Evolutionary conservation across 2,888 invertebrate genomes (phyloP).

Genomic region (Pyrgus malvae): DNA sequence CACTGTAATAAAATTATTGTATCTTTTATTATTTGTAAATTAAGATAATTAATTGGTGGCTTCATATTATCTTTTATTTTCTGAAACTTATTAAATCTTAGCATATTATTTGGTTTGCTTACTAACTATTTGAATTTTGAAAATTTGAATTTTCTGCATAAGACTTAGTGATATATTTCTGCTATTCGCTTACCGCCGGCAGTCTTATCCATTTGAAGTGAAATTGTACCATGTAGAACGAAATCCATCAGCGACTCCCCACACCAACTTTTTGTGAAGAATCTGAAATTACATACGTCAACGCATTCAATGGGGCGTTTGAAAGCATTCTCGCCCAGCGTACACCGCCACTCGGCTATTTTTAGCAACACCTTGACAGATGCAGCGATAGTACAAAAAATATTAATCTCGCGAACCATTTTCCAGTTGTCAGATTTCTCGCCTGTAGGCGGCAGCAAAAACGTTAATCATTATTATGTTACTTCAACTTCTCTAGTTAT

Average conservation of each 20-base stretch:
- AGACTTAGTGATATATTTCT: too few species aligned
- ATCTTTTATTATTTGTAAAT: too few species aligned
- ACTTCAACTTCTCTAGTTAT: slow-evolving; percentile 7
- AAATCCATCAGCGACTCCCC: slow-evolving; percentile 32
- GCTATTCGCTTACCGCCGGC: neutral
- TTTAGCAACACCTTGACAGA: slow-evolving; percentile 43
- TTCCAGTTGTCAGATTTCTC: slow-evolving; percentile 41
- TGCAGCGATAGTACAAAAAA: slow-evolving; percentile 31
- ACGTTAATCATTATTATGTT: slow-evolving; percentile 6
- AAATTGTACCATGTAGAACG: slow-evolving; percentile 6
- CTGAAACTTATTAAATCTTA: too few species aligned
- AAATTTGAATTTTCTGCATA: too few species aligned
- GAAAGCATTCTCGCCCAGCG: slow-evolving; percentile 61
- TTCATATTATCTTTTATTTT: too few species aligned
- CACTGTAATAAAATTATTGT: too few species aligned
- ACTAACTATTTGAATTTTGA: too few species aligned
- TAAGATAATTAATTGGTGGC: too few species aligned
- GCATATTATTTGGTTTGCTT: too few species aligned
- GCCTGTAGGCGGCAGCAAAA: slow-evolving; percentile 17
- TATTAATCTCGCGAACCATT: slow-evolving; percentile 36
- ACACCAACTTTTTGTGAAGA: slow-evolving; percentile 59
- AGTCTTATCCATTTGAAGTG: slow-evolving; percentile 1
- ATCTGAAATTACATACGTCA: slow-evolving; percentile 72
- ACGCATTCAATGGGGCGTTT: slow-evolving; percentile 65
- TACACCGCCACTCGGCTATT: slow-evolving; percentile 46